Evolutionary conservation across 2,888 invertebrate species (phyloP).

Genomic region (Scaptomyza polygonia): DNA sequence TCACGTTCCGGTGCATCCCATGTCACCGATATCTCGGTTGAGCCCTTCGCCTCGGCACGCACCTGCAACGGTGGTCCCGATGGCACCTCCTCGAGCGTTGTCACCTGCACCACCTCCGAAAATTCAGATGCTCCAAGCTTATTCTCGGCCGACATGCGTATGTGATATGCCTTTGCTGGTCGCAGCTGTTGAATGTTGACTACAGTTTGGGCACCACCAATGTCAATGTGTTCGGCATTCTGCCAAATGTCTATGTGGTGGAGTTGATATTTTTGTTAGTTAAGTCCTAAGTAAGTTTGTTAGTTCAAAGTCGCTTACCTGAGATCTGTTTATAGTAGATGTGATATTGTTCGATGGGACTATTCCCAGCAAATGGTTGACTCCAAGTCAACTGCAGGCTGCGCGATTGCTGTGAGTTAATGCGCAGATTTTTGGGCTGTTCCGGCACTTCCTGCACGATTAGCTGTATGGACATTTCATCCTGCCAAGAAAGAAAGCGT

Average conservation of each 20-base stretch:
- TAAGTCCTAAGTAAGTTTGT: no score
- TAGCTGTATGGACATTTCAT: slow-evolving; percentile 95
- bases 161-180: slow-evolving; percentile 94
- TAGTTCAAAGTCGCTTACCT: slow-evolving; percentile 76
- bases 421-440: slow-evolving; percentile 93
- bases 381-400: slow-evolving; percentile 95
- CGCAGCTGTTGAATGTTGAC: slow-evolving; percentile 92
- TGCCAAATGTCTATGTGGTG: slow-evolving; percentile 89
- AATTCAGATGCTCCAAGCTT: slow-evolving; percentile 94
- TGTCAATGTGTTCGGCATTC: slow-evolving; percentile 91
- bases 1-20: slow-evolving; percentile 95
- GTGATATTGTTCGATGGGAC: slow-evolving; percentile 94
- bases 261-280: not conserved
- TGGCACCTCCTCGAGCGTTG: slow-evolving; percentile 93
- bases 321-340: slow-evolving; percentile 94
- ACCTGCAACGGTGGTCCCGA: slow-evolving; percentile 93
- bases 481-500: slow-evolving; percentile 81
- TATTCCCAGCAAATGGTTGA: slow-evolving; percentile 94
- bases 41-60: slow-evolving; percentile 92
- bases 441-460: slow-evolving; percentile 96
- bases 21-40: slow-evolving; percentile 92
- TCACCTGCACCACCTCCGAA: slow-evolving; percentile 93
- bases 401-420: slow-evolving; percentile 93
- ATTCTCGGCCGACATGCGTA: slow-evolving; percentile 95
- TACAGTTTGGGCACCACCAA: slow-evolving; percentile 92